Evolutionary conservation across 2,888 invertebrate species (phyloP).

Genomic region (Mythimna pallens): DNA sequence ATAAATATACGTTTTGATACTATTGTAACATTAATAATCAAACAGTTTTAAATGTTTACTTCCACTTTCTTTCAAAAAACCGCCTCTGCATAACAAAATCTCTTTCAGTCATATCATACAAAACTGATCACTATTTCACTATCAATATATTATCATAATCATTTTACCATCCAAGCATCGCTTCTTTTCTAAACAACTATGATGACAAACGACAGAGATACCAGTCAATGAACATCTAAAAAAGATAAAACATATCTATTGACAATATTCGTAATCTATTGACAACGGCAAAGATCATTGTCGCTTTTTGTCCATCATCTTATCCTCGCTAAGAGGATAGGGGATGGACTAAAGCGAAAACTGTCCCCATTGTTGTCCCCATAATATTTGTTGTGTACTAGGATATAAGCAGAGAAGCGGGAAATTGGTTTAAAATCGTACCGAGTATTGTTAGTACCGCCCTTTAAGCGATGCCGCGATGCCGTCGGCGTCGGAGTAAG

Average conservation of each 20-base stretch:
- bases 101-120: slow-evolving; percentile 16
- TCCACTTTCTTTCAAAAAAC: not conserved
- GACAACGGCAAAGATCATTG: slow-evolving; percentile 35
- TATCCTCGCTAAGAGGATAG: slow-evolving; percentile 33
- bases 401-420: slow-evolving; percentile 57
- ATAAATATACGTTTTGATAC: no score
- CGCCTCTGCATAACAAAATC: not conserved
- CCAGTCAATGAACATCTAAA: slow-evolving; percentile 14
- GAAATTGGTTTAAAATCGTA: slow-evolving; percentile 60
- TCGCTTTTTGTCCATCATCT: slow-evolving; percentile 22
- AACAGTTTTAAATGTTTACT: not conserved
- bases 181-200: not conserved
- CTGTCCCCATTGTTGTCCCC: slow-evolving; percentile 45
- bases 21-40: not conserved
- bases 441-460: slow-evolving; percentile 8
- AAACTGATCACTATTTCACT: not conserved
- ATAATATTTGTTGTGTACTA: slow-evolving; percentile 57
- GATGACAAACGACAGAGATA: not conserved
- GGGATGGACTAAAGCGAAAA: slow-evolving; percentile 39
- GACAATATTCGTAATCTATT: slow-evolving; percentile 13
- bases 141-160: not conserved
- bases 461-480: slow-evolving; percentile 16
- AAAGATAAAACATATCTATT: slow-evolving; percentile 15
- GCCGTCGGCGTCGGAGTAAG: slow-evolving; percentile 20
- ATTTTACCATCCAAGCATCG: slow-evolving; percentile 7